phyloP scores from a whole-genome alignment of 1,140 invertebrate genomes.

The Brachionus koreanus region DNA sequence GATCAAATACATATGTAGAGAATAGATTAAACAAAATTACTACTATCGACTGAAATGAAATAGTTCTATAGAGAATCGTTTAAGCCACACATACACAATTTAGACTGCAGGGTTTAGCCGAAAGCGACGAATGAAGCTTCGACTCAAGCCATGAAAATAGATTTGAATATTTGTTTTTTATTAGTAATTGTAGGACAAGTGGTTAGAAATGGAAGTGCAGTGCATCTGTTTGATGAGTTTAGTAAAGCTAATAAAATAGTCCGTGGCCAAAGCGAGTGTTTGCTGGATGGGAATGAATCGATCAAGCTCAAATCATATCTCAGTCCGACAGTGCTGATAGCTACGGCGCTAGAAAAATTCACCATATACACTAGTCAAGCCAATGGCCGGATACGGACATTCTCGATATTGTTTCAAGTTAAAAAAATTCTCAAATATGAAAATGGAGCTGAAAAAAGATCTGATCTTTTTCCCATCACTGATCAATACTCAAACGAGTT shows the following conservation, averaged over 20 bases:
- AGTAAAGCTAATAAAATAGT: neutral
- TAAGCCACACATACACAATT: neutral
- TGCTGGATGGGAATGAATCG: neutral
- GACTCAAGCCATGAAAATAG: neutral
- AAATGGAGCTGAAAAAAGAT: neutral
- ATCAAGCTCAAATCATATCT: neutral
- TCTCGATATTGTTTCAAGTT: neutral
- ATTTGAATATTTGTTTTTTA: neutral
- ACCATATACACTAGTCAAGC: neutral
- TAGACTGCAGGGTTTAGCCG: neutral
- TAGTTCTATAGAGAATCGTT: neutral
- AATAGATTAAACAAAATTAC: neutral
- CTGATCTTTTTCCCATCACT: neutral
- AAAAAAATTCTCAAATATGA: slow-evolving; percentile 38
- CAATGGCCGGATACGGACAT: neutral
- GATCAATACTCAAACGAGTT: neutral
- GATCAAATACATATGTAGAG: neutral
- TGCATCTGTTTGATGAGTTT: neutral
- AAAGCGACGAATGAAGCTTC: neutral
- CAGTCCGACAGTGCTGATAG: neutral
- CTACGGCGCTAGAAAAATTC: slow-evolving; percentile 21
- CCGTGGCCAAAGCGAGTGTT: neutral
- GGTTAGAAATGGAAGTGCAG: neutral
- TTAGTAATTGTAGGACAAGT: neutral
- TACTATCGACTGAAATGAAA: neutral